phyloP scores from a whole-genome alignment of 2,797 vertebrate species.

The Sciurus carolinensis region DNA sequence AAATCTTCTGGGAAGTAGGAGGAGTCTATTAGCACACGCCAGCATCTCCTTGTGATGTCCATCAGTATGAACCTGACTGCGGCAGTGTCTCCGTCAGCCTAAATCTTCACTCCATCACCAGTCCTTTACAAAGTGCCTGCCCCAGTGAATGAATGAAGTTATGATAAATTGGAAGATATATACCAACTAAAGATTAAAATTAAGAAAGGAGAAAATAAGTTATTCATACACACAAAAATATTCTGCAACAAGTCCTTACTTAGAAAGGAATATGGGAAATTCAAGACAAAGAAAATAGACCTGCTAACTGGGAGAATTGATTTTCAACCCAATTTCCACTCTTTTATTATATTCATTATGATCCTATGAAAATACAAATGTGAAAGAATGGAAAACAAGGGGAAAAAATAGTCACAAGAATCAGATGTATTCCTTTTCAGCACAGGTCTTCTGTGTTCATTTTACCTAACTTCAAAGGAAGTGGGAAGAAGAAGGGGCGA shows the following conservation, averaged over 20 bases:
- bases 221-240: background rate
- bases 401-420: constrained; percentile 4
- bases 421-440: constrained; percentile 60
- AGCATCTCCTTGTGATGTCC: background rate
- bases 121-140: background rate
- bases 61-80: background rate
- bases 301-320: constrained; percentile 31
- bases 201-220: background rate
- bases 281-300: constrained; percentile 39
- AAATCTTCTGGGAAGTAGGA: background rate
- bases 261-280: constrained; percentile 43
- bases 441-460: constrained; percentile 29
- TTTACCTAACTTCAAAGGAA: constrained; percentile 79
- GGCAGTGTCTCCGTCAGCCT: background rate
- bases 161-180: background rate
- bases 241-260: background rate
- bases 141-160: background rate
- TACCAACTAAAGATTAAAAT: background rate
- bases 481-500: background rate
- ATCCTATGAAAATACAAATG: constrained; percentile 54
- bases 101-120: background rate
- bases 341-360: constrained; percentile 36
- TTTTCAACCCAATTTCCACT: constrained; percentile 43
- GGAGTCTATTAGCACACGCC: background rate
- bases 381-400: constrained; percentile 60